These are phyloP conservation scores for Diachrysia chrysitis DNA, from an alignment of 2,888 invertebrate genomes.

Conservation along the genomic window DNA sequence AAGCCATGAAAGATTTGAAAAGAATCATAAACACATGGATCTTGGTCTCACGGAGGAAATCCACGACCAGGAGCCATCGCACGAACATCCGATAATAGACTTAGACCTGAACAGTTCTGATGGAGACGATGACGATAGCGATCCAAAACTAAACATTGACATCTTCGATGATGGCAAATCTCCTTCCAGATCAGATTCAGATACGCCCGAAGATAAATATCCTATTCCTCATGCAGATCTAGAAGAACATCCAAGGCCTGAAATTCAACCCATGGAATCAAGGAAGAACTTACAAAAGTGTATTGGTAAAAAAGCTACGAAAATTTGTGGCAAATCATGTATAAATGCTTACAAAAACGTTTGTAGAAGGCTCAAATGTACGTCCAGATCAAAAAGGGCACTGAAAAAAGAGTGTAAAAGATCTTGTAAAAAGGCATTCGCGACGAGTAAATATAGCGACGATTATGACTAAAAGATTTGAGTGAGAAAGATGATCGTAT, in stretches of 20 bases:
- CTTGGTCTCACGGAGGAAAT: not conserved
- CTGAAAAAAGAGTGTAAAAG: slow-evolving; percentile 63
- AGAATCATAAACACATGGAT: too few species aligned
- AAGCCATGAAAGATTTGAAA: not conserved
- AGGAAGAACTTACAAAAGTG: slow-evolving; percentile 22
- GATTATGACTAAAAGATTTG: not conserved
- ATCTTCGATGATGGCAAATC: not conserved
- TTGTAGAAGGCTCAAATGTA: slow-evolving; percentile 57
- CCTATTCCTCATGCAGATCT: not conserved
- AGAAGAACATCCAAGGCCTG: too few species aligned
- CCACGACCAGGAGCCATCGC: not conserved
- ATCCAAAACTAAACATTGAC: not conserved
- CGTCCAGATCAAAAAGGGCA: slow-evolving; percentile 48
- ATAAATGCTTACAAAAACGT: slow-evolving; percentile 51
- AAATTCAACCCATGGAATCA: not conserved
- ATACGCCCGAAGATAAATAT: not conserved
- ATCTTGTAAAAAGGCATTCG: slow-evolving; percentile 62
- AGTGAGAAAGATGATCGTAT: not conserved
- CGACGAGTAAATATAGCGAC: slow-evolving; percentile 36
- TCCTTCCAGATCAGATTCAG: not conserved
- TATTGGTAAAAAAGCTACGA: slow-evolving; percentile 31
- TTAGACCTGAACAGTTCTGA: not conserved
- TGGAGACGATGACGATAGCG: not conserved
- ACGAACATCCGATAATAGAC: not conserved
- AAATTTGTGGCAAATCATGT: slow-evolving; percentile 66